Conservation (phyloP, 2,113 vertebrate species). For the Struthidea cinerea region DNA sequence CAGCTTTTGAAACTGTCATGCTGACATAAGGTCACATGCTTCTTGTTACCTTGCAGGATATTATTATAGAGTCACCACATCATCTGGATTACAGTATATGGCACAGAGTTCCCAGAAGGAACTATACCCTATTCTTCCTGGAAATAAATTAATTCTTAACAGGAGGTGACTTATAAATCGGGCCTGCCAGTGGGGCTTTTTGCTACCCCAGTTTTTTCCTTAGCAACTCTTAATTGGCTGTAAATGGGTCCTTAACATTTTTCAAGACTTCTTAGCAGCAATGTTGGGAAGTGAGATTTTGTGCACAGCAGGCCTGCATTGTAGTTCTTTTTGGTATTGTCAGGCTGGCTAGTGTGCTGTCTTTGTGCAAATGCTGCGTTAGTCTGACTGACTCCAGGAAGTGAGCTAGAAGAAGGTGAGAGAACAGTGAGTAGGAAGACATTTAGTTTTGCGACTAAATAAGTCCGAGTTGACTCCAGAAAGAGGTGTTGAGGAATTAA, state of each 20-base stretch:
- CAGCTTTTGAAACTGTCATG: neutral
- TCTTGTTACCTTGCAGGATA: neutral
- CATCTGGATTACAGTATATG: neutral
- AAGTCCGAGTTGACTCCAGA: neutral
- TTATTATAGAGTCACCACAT: neutral
- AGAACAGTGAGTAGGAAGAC: neutral
- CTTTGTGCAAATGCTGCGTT: neutral
- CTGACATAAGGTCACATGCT: neutral
- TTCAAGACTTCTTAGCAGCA: neutral
- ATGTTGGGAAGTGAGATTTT: neutral
- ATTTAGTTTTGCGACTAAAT: neutral
- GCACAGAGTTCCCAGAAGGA: neutral
- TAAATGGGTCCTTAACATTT: neutral
- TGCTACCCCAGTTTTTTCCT: neutral
- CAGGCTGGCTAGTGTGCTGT: neutral
- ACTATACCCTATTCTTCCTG: neutral
- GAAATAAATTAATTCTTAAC: neutral
- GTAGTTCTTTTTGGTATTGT: neutral
- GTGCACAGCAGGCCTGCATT: fast-evolving
- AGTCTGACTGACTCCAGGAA: neutral
- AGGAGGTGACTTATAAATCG: neutral
- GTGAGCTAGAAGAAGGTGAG: neutral
- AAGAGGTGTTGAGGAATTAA: neutral
- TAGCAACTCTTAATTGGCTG: neutral
- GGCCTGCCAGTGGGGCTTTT: neutral